Base-by-base conservation (phyloP, 2,113 vertebrate species). In the Dolichotis patagonum region DNA sequence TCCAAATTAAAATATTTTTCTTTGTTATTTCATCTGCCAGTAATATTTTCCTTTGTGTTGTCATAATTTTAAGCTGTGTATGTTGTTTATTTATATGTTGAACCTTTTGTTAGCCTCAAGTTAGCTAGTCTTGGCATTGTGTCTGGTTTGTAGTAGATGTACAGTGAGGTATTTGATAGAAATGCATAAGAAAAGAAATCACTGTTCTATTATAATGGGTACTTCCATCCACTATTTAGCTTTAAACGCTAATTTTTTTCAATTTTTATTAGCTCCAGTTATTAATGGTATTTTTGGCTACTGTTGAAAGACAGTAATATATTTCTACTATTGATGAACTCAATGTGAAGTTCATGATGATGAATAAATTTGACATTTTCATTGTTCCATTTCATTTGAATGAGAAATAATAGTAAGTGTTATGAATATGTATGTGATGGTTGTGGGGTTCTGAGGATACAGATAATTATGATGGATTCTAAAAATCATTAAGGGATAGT, bases 371-470 rank as follows among this genome's bases (percentile, higher is more conserved):
- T 93, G 73, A 84, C 20, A 56, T 90, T 96, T 41, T 95, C 16
- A 62, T 89, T 97, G 77, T 81, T 43, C 35, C 46, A 95, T 10
- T 80, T 91, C 16, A 84, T 77, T 60, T 84, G 17, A 96, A 78
- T 92, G 60, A 85, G 32, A 90, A 81, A 62, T 81, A 91, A 30
- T 54, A 43, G 80, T 46, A 75, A 17, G 1, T 16, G 9, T 63
- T 88, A 71, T 58, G 43, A 83, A 88, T 71, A 67, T 24, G 10
- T 77, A 82, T 19, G 69, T 41, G 26, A 43, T 92, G 54, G 46
- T 41, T 94, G 3, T 67, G 7, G 38, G 8, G 35, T 49, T 88
- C 87, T 94, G 43, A 52, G 94, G 9, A 49, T 63, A 56, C n/a
- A 49, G 30, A 32, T 46, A 52, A 38, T 94, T 52, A 26, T 16